Evolutionary conservation across 2,888 invertebrate genomes (phyloP).

Genomic region (Philaethria dido): DNA sequence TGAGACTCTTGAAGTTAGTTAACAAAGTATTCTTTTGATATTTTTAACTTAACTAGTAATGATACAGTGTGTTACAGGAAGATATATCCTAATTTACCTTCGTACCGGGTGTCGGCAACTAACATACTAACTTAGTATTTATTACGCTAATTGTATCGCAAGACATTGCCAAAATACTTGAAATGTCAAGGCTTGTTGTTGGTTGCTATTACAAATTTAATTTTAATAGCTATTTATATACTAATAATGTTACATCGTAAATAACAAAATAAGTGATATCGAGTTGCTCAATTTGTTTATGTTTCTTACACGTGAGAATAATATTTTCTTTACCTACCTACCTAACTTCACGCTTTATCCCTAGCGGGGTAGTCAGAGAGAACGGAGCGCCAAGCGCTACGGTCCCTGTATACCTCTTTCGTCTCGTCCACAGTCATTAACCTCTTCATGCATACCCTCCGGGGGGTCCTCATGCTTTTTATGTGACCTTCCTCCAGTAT

Average conservation of each 20-base stretch:
- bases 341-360: too few relatives aligned
- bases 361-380: too few relatives aligned
- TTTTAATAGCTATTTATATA: constrained; percentile 8
- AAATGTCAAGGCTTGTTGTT: constrained; percentile 28
- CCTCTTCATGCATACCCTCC: too few relatives aligned
- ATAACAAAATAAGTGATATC: neutral
- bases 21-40: too few relatives aligned
- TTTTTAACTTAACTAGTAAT: neutral
- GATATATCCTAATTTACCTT: neutral
- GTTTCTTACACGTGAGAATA: neutral
- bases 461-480: too few relatives aligned
- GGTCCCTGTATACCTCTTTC: too few relatives aligned
- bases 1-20: too few relatives aligned
- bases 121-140: neutral
- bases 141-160: constrained; percentile 5
- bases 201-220: neutral
- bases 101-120: neutral
- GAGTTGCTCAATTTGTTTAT: neutral
- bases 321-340: too few relatives aligned
- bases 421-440: too few relatives aligned
- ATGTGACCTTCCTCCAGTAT: too few relatives aligned
- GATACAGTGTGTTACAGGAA: neutral
- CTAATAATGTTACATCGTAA: neutral
- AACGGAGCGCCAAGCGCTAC: too few relatives aligned
- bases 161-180: neutral